These are phyloP conservation scores for Mimachlamys varia DNA, from an alignment of 2,888 invertebrate genomes.

Conservation along the genomic window DNA sequence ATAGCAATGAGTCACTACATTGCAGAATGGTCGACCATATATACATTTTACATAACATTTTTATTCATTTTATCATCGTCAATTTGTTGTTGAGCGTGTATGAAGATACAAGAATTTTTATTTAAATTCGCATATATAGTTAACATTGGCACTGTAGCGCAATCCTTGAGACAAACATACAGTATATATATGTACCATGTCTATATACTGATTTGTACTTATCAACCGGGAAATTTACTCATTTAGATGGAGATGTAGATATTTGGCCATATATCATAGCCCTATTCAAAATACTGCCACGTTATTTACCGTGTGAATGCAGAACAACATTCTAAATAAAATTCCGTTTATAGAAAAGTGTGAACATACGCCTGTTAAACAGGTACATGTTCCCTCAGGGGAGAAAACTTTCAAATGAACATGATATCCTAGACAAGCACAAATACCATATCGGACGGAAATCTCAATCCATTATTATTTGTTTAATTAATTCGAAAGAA, in stretches of 20 bases:
- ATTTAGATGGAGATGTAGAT: background rate
- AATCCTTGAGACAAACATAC: too few species aligned
- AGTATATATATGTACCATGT: too few species aligned
- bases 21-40: too few species aligned
- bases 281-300: background rate
- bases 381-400: background rate
- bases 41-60: too few species aligned
- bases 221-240: background rate
- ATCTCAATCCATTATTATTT: background rate
- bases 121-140: too few species aligned
- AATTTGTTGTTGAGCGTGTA: too few species aligned
- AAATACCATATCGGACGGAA: slow-evolving; percentile 2
- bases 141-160: too few species aligned
- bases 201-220: too few species aligned
- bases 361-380: background rate
- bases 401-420: background rate
- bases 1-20: too few species aligned
- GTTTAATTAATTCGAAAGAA: background rate
- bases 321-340: background rate
- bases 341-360: background rate
- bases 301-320: background rate
- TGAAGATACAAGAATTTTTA: too few species aligned
- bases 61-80: too few species aligned
- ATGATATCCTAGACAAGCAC: slow-evolving; percentile 8
- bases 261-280: background rate